Conservation (phyloP, 2,113 vertebrate species). For the Struthidea cinerea region DNA sequence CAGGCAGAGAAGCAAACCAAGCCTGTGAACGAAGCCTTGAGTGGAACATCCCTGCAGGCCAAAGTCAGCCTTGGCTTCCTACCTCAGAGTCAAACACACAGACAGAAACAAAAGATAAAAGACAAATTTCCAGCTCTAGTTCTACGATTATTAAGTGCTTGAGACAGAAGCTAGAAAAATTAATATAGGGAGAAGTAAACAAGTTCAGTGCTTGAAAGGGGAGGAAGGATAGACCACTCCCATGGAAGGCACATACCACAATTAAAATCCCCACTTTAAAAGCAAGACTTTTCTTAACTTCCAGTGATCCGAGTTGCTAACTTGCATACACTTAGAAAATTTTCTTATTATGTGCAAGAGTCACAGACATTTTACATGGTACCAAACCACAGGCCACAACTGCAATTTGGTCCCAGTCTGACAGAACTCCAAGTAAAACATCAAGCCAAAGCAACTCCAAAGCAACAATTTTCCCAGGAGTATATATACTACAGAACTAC, state of each 20-base stretch:
- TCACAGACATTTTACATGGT: not conserved
- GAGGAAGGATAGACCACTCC: not conserved
- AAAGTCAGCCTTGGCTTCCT: not conserved
- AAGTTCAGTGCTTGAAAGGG: not conserved
- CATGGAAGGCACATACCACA: not conserved
- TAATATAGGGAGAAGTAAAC: not conserved
- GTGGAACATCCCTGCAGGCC: not conserved
- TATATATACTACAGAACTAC: not conserved
- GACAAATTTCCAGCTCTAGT: not conserved
- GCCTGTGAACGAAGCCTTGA: not conserved
- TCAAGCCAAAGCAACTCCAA: not conserved
- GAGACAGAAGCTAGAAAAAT: not conserved
- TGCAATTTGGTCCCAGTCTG: not conserved
- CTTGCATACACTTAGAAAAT: not conserved
- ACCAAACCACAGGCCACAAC: not conserved
- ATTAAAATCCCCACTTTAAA: not conserved
- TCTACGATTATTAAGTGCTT: not conserved
- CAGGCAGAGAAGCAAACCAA: not conserved
- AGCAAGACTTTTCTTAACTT: not conserved
- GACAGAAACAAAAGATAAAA: not conserved
- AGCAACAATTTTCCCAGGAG: not conserved
- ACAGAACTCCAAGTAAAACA: not conserved
- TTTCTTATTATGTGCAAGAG: not conserved
- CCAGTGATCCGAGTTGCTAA: accelerated
- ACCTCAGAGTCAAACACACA: not conserved